phyloP scores from a whole-genome alignment of 1,140 invertebrate genomes.

The Elymnias hypermnestra region DNA sequence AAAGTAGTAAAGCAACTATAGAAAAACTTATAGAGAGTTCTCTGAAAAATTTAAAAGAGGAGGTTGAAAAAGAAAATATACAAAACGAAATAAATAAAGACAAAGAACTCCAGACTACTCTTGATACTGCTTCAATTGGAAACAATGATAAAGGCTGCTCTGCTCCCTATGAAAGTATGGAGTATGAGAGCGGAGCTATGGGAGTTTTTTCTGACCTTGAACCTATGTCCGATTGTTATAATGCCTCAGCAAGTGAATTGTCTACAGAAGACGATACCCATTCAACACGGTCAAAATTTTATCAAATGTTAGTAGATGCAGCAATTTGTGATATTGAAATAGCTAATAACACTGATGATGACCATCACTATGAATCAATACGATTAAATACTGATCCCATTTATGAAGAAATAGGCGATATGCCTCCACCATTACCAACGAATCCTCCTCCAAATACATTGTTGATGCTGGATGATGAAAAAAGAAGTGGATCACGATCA shows the following conservation, averaged over 20 bases:
- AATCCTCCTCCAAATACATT: conserved; percentile 82
- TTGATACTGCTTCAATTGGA: conserved; percentile 30
- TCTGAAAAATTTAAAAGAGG: conserved; percentile 74
- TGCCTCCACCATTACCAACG: conserved; percentile 85
- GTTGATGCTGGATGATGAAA: conserved; percentile 78
- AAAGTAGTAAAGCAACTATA: conserved; percentile 77
- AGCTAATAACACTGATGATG: conserved; percentile 76
- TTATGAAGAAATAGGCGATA: conserved; percentile 90
- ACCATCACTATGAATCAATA: conserved; percentile 88
- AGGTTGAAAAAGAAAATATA: conserved; percentile 56
- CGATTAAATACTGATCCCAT: conserved; percentile 87
- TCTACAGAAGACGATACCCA: conserved; percentile 78
- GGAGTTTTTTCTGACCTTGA: conserved; percentile 72
- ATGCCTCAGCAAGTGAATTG: conserved; percentile 78
- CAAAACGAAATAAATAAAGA: conserved; percentile 35
- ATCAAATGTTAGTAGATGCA: conserved; percentile 81
- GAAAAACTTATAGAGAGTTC: conserved; percentile 77
- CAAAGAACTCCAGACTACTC: conserved; percentile 16
- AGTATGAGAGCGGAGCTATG: conserved; percentile 72
- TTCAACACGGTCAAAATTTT: conserved; percentile 80
- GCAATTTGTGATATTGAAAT: conserved; percentile 80
- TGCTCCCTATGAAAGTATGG: conserved; percentile 77
- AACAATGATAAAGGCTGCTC: conserved; percentile 70
- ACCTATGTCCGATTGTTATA: conserved; percentile 81
- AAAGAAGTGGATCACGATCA: conserved; percentile 79